These are phyloP conservation scores for Alloplasta piceator DNA, from an alignment of 2,888 invertebrate genomes.

Conservation along the genomic window DNA sequence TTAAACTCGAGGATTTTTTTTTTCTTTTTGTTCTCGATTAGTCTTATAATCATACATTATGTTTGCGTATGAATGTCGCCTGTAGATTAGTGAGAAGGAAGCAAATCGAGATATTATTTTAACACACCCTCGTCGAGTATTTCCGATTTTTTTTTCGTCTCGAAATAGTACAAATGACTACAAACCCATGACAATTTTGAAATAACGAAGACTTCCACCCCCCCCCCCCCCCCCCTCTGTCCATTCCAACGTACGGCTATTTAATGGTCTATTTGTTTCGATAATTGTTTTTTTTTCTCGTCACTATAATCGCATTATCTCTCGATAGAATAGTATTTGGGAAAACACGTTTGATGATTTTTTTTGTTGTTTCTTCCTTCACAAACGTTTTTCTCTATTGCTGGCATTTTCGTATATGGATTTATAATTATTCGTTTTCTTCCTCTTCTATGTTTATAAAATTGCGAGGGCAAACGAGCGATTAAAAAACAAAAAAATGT, in stretches of 20 bases:
- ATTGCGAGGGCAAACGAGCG: too few species aligned
- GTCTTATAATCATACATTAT: slow-evolving; percentile 43
- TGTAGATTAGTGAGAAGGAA: slow-evolving; percentile 36
- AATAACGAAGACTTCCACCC: slow-evolving; percentile 3
- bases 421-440: slow-evolving; percentile 34
- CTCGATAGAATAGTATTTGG: neutral
- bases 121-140: slow-evolving; percentile 18
- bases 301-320: neutral
- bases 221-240: neutral
- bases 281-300: neutral
- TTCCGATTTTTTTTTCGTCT: slow-evolving; percentile 9
- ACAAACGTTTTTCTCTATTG: slow-evolving; percentile 7
- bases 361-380: slow-evolving; percentile 2
- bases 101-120: slow-evolving; percentile 23
- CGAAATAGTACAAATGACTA: slow-evolving; percentile 36
- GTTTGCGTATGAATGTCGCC: slow-evolving; percentile 48
- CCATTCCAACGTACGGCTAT: neutral
- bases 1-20: slow-evolving; percentile 15
- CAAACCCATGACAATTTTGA: slow-evolving; percentile 53
- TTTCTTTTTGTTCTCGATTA: slow-evolving; percentile 18
- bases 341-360: neutral
- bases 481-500: too few species aligned
- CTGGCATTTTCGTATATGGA: slow-evolving; percentile 35
- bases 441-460: too few species aligned
- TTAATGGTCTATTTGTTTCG: slow-evolving; percentile 18